Conservation (phyloP, 2,113 vertebrate species). For the Elanus axillaris region DNA sequence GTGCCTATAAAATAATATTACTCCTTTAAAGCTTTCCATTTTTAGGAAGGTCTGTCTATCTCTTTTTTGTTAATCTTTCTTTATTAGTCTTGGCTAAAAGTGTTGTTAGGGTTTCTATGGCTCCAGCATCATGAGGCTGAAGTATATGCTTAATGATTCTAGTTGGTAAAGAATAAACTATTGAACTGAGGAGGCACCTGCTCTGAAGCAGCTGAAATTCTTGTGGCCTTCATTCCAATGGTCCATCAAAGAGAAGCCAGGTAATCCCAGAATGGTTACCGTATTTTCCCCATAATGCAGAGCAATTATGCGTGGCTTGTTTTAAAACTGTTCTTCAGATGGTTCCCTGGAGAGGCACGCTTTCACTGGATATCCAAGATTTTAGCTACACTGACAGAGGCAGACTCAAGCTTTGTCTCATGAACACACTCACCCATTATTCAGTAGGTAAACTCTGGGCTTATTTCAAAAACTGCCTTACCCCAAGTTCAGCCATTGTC, state of each 20-base stretch:
- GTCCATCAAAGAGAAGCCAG: background rate
- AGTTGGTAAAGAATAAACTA: background rate
- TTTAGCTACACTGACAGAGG: background rate
- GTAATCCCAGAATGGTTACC: background rate
- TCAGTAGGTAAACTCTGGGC: background rate
- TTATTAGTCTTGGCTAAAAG: background rate
- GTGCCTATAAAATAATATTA: background rate
- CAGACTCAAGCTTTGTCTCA: background rate
- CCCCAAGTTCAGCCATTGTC: background rate
- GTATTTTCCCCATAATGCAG: background rate
- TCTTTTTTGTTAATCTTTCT: background rate
- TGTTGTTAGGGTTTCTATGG: background rate
- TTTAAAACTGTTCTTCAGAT: background rate
- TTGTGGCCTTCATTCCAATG: background rate
- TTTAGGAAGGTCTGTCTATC: background rate
- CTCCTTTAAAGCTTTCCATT: background rate
- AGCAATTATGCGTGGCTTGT: background rate
- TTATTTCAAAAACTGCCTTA: background rate
- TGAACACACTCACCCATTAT: background rate
- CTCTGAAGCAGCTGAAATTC: background rate
- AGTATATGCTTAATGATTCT: background rate
- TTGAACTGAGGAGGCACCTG: background rate
- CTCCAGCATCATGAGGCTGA: background rate
- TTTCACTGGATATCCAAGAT: background rate
- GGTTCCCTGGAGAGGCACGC: background rate